Evolutionary conservation across 1,140 invertebrate genomes (phyloP), one percentile per base, ranked within the genome.

Genomic region (Belonocnema kinseyi): DNA sequence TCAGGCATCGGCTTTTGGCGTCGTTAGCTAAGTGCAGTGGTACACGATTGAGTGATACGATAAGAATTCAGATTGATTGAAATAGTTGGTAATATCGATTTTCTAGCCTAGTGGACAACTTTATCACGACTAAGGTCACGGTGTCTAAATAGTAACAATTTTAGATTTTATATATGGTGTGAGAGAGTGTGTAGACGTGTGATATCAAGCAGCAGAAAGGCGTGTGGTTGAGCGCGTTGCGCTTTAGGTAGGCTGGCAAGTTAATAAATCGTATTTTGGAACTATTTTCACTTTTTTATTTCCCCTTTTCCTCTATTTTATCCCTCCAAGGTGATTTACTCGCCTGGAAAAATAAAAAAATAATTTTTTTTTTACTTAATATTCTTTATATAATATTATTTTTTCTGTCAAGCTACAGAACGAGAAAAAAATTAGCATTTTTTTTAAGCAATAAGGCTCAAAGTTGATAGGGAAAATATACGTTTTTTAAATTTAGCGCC

Each of bases 261-360:
- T 88, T 85, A 87, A 87, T 87, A 85, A 88, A 88, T 85, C 85
- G 84, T 88, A 88, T 88, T 88, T 88, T 88, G 87, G 80, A 88
- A 88, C 81, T 87, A 88, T 85, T 33, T 56, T n/a, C 26, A 14
- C 13, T 16, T 40, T 66, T 66, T 66, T 40, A 40, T 66, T 66
- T 40, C 26, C 10, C 6, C 12, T 16, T 33, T 33, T 21, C 33
- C 21, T 6, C 3, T 33, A 1, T 6, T 54, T 54, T 54, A 54
- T n/a, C 17, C 52, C 52, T 8, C 16, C 52, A n/a, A 4, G 26
- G 5, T 33, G 26, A n/a, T 33, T 5, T 5, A 33, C 26, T 33
- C 26, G 5, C 26, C 26, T 5, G 3, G 26, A 33, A 21, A 12
- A 17, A 8, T 21, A 46, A 46, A 46, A 46, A 33, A 33, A 5